Evolutionary conservation across 1,140 invertebrate species (phyloP), one percentile per base, ranked within the genome.

Genomic region (Pachypeltis micranthus): DNA sequence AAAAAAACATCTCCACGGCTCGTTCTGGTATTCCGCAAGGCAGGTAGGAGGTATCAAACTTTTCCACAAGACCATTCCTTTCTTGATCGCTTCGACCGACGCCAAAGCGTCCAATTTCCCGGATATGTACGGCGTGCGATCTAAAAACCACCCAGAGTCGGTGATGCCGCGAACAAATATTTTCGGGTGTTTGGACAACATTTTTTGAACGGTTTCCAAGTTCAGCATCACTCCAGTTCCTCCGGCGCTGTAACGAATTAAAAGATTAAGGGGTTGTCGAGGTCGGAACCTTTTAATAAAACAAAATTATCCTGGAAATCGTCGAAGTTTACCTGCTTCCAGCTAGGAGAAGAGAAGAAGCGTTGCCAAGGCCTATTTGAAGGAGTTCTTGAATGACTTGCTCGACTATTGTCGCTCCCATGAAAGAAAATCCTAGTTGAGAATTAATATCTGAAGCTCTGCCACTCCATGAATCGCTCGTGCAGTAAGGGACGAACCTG

Each of bases 61-160:
- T 60, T 85, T 80, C 93, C 93, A 96, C 34, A 92, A 71, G 65
- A 86, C 81, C 71, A 90, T 85, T 1, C 91, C 92, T 65, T 82
- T 82, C 67, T 83, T 81, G 29, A 90, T 83, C 1, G 83, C 83
- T 61, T 87, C 84, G 1, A 81, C 79, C 0, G 86, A 79, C 2
- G 79, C 74, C 29, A 77, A 12, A 64, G 76, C 60, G 74, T 69
- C 58, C 69, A 27, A 69, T 64, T 70, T 77, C 0, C 78, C 79
- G 44, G 75, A 78, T n/a, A n/a, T n/a, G 72, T 79, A 88, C 24
- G 80, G 87, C 57, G 86, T 83, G 65, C 90, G 82, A 74, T 96
- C 93, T 23, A 96, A 74, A 70, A 96, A 96, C 93, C 93, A 96
- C 16, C 92, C 93, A 1, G 92, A 94, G 73, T 96, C 93, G 0